A percentile compares a stretch with the other conserved stretches of the same genome.
phyloP scores from a whole-genome alignment of 2,888 invertebrate species.

The Oxyteleia sp. region DNA sequence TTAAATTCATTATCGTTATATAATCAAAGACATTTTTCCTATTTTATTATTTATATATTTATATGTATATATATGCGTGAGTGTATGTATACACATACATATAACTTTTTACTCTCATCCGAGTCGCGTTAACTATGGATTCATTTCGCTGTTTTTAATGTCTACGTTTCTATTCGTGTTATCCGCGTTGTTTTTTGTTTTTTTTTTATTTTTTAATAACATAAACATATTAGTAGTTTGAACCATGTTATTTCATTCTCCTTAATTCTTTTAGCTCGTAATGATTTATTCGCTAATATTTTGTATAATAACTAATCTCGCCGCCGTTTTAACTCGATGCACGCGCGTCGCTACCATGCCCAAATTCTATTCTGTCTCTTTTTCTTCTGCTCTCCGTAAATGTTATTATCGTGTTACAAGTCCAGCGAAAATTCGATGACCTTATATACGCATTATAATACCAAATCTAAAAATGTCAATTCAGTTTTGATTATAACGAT shows the following conservation, averaged over 20 bases:
- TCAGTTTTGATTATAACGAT: slow-evolving; percentile 78
- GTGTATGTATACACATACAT: slow-evolving; percentile 26
- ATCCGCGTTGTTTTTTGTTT: slow-evolving; percentile 64
- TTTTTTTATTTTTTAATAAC: no score
- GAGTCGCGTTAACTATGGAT: slow-evolving; percentile 23
- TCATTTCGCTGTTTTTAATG: slow-evolving; percentile 38
- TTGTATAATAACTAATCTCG: slow-evolving; percentile 67
- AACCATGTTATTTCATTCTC: slow-evolving; percentile 73
- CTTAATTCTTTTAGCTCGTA: slow-evolving; percentile 79
- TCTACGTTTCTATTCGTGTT: slow-evolving; percentile 62
- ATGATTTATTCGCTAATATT: slow-evolving; percentile 79
- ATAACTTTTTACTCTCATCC: slow-evolving; percentile 37
- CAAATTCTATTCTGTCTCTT: slow-evolving; percentile 54
- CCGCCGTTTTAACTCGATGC: slow-evolving; percentile 69
- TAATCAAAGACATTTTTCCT: slow-evolving; percentile 76
- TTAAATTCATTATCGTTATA: slow-evolving; percentile 71
- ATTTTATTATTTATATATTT: slow-evolving; percentile 65
- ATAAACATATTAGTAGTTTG: slow-evolving; percentile 77
- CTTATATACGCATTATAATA: slow-evolving; percentile 81
- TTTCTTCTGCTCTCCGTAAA: slow-evolving; percentile 5
- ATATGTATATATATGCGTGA: slow-evolving; percentile 15
- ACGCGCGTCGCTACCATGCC: slow-evolving; percentile 69
- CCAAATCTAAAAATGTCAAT: slow-evolving; percentile 80
- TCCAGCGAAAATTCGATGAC: slow-evolving; percentile 81
- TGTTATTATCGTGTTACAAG: slow-evolving; percentile 72